Base-by-base conservation (phyloP, 2,888 invertebrate species). In the Prenolepis imparis region DNA sequence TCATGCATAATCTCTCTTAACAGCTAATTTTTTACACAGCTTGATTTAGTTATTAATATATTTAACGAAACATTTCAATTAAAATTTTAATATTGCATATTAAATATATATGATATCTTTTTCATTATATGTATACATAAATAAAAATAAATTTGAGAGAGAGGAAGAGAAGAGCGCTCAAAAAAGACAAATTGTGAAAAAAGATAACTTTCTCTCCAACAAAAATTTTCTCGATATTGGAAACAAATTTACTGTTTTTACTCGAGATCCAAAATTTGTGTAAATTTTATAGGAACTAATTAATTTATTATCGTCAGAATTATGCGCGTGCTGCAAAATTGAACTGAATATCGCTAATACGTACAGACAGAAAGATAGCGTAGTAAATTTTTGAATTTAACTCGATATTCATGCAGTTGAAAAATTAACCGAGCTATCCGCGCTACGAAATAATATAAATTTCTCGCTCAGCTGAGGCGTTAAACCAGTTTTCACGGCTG, bases 401-500 rank as follows among this genome's bases (percentile, higher is more conserved):
- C 44, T 80, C 78, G 72, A 80, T 80, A 72, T 80, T 44, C 72
- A 18, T 21, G 36, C 59, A 64, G 59, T 72, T 72, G 78, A 80
- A 80, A 80, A 72, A 80, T 72, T 80, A 78, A 55, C 32, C 32
- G 78, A 44, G 59, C 44, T 36, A 59, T 59, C 32, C 59, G 15
- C 59, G 59, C 72, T 72, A 32, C 24, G 44, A 72, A 78, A 80
- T 80, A 80, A 80, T 80, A 80, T 72, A 80, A 80, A 80, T 80
- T 80, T 80, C 59, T 36, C 44, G 59, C 78, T 70, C 72, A 80
- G 72, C 78, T 80, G 78, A 80, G 78, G 72, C 78, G 72, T 80
- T 80, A 80, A 80, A 80, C 72, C 78, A 80, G 78, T 80, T 80
- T 80, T 80, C 72, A 80, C 78, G 78, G 59, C 59, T 80, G 78